Conservation (phyloP, 2,888 invertebrate genomes). For the Sphinx pinastri region DNA sequence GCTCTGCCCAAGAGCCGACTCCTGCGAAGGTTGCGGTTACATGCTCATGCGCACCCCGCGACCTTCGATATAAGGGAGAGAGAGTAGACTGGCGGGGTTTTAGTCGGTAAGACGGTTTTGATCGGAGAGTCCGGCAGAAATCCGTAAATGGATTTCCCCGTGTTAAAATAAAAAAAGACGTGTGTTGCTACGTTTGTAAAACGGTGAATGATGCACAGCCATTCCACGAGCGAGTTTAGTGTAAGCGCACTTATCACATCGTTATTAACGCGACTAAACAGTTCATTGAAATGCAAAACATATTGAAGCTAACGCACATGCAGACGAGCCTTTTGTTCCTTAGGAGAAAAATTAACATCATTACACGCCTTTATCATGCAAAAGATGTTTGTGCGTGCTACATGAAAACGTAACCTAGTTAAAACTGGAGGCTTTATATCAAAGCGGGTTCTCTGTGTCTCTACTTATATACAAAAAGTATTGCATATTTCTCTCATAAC, state of each 20-base stretch:
- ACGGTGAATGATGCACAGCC: too few species aligned
- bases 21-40: too few species aligned
- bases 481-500: conserved; percentile 62
- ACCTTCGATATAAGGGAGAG: too few species aligned
- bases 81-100: too few species aligned
- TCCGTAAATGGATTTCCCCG: too few species aligned
- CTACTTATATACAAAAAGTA: conserved; percentile 32
- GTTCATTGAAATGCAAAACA: conserved; percentile 24
- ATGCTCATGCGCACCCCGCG: too few species aligned
- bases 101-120: too few species aligned
- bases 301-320: conserved; percentile 4
- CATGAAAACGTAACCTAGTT: conserved; percentile 27
- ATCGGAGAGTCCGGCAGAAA: too few species aligned
- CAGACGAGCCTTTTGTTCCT: conserved; percentile 18
- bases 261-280: conserved; percentile 9
- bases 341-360: conserved; percentile 22
- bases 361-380: conserved; percentile 21
- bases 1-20: too few species aligned
- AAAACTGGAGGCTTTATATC: conserved; percentile 22
- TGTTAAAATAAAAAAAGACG: too few species aligned
- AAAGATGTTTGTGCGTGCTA: conserved; percentile 20
- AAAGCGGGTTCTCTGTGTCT: conserved; percentile 21
- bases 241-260: neutral
- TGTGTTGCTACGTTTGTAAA: too few species aligned
- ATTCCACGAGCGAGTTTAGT: too few species aligned